These are phyloP conservation scores for Rhinatrema bivittatum DNA, from an alignment of 2,797 vertebrate species.

Conservation along the genomic window DNA sequence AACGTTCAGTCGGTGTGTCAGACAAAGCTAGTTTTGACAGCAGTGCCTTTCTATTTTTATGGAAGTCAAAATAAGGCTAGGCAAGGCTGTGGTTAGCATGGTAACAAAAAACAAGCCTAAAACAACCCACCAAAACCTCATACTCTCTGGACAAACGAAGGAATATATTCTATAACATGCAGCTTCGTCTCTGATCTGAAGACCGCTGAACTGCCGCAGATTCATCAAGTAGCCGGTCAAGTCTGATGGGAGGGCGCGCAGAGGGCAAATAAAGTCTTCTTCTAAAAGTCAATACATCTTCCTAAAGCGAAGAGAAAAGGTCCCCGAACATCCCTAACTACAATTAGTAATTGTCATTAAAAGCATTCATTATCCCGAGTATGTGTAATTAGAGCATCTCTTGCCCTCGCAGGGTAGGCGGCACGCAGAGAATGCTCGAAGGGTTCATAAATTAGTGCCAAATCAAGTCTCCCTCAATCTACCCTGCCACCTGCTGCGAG, in stretches of 20 bases:
- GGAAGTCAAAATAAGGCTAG: too few relatives aligned
- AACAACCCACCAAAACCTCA: too few relatives aligned
- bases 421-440: conserved; percentile 31
- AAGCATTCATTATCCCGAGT: conserved; percentile 48
- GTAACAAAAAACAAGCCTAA: too few relatives aligned
- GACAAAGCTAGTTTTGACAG: too few relatives aligned
- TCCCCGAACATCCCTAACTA: conserved; percentile 46
- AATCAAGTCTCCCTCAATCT: conserved; percentile 35
- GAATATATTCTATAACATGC: too few relatives aligned
- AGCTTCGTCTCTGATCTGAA: too few relatives aligned
- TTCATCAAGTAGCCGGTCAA: conserved; percentile 7
- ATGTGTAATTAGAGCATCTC: conserved; percentile 52
- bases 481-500: conserved; percentile 26
- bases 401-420: conserved; percentile 40
- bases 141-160: too few relatives aligned
- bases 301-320: conserved; percentile 26
- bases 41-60: too few relatives aligned
- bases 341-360: conserved; percentile 60
- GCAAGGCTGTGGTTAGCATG: too few relatives aligned
- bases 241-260: conserved; percentile 1
- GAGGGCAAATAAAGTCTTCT: conserved; percentile 25
- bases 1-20: too few relatives aligned
- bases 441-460: conserved; percentile 56
- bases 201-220: too few relatives aligned
- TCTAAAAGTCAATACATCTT: conserved; percentile 42